Percentiles rank a stretch among this genome's conserved stretches.
Conservation (phyloP, 1,140 invertebrate genomes). For the Lepidurus couesii region DNA sequence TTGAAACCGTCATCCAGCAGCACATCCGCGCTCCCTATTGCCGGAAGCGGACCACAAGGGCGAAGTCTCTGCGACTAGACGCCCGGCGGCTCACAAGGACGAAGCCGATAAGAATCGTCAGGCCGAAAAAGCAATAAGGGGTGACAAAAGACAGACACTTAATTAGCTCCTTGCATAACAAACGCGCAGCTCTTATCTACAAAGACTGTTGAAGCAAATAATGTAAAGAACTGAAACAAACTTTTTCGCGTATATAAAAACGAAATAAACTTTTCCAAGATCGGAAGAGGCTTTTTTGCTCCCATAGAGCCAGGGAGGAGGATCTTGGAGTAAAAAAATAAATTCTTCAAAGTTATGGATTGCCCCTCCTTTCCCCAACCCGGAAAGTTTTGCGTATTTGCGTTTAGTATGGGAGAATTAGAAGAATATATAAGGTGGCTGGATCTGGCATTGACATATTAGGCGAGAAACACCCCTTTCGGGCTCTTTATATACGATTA, state of each 20-base stretch:
- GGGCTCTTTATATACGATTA: not conserved
- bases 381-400: not conserved
- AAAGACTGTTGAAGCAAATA: not conserved
- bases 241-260: too few species aligned
- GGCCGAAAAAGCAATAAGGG: not conserved
- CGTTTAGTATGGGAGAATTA: not conserved
- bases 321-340: too few species aligned
- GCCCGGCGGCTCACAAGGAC: not conserved
- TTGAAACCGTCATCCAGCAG: too few species aligned
- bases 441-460: not conserved
- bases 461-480: slow-evolving; percentile 13
- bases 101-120: slow-evolving; percentile 8
- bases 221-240: not conserved
- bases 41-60: not conserved
- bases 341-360: too few species aligned
- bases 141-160: not conserved
- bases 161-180: not conserved
- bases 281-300: not conserved
- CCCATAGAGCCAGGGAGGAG: slow-evolving; percentile 8
- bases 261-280: not conserved
- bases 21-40: not conserved
- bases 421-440: not conserved
- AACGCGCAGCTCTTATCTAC: not conserved
- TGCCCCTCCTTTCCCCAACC: not conserved
- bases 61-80: not conserved